Percentiles rank a stretch among this genome's conserved stretches.
Evolutionary conservation across 1,140 invertebrate genomes (phyloP).

Genomic region (Stegodyphus mimosarum): DNA sequence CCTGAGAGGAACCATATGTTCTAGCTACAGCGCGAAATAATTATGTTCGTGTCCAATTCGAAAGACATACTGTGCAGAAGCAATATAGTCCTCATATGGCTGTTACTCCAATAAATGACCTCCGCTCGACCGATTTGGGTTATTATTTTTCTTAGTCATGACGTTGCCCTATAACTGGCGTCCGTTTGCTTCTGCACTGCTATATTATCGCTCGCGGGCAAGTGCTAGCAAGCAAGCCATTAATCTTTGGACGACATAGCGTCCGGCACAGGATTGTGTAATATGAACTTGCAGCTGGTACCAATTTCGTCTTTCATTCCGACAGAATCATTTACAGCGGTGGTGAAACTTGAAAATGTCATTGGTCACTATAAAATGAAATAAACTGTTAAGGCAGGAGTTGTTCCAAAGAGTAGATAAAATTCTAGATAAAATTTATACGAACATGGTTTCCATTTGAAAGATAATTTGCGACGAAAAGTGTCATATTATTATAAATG

Average conservation of each 20-base stretch:
- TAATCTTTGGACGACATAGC: constrained; percentile 45
- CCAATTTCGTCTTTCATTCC: constrained; percentile 28
- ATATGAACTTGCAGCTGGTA: constrained; percentile 48
- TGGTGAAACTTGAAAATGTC: constrained; percentile 32
- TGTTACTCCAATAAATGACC: constrained; percentile 9
- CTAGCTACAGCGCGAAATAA: too few relatives aligned
- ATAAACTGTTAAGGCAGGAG: too few relatives aligned
- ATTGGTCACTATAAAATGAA: neutral
- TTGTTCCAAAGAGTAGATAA: too few relatives aligned
- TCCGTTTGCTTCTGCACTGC: constrained; percentile 12
- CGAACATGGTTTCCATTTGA: too few relatives aligned
- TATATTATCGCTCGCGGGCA: constrained; percentile 17
- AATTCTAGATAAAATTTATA: too few relatives aligned
- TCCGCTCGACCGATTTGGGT: constrained; percentile 32
- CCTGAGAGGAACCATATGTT: too few relatives aligned
- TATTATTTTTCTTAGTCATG: constrained; percentile 42
- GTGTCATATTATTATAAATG: too few relatives aligned
- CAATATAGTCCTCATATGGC: neutral
- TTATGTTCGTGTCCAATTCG: neutral
- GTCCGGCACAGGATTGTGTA: constrained; percentile 16
- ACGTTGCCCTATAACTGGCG: constrained; percentile 36
- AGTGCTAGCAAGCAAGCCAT: constrained; percentile 16
- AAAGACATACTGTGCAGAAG: neutral
- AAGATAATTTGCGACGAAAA: too few relatives aligned
- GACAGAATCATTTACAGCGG: constrained; percentile 26